Evolutionary conservation across 2,797 vertebrate genomes (phyloP), one percentile per base, ranked within the genome.

Genomic region (Anguilla megastoma): DNA sequence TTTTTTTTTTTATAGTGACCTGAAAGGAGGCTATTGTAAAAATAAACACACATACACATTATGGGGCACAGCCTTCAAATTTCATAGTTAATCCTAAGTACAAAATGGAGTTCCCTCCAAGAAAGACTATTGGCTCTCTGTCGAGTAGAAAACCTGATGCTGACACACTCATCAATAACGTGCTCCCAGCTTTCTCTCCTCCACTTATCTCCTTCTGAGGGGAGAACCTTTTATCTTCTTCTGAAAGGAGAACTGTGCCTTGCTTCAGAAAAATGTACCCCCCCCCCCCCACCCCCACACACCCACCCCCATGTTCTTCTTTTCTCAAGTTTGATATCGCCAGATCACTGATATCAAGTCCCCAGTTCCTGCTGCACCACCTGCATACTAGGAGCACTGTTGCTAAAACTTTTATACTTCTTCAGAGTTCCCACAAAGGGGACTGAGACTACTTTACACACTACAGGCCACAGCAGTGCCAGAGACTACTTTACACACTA

Each of bases 111-210:
- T 79, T 18, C 16, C 74, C 30, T 74, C 74, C 2, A n/a, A 41
- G 33, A 41, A 18, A 79, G 33, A 79, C 33, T 7, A 79, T 21
- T 6, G 74, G 33, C 74, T 79, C 74, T 79, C 14, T n/a, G 30
- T 79, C n/a, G 74, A 36, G 33, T 41, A 36, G 74, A 79, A 41
- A 79, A 79, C 33, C 74, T 18, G 33, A 33, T 36, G 33, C 33
- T 79, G 74, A 79, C 74, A 79, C 33, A 79, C 36, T 79, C 74
- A 79, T 79, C 74, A 79, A 79, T 79, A 79, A 79, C 74, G 2
- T 79, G 74, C 74, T 41, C 74, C 14, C 74, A 18, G 74, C 74
- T 41, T 18, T 79, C 74, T 74, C 27, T 74, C 69, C 27, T 74
- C 69, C 27, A 45, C 74, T 79, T 79, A 79, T 79, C 16, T 79